phyloP scores from a whole-genome alignment of 2,888 invertebrate species.

The Scaptodrosophila latifasciaeformis region DNA sequence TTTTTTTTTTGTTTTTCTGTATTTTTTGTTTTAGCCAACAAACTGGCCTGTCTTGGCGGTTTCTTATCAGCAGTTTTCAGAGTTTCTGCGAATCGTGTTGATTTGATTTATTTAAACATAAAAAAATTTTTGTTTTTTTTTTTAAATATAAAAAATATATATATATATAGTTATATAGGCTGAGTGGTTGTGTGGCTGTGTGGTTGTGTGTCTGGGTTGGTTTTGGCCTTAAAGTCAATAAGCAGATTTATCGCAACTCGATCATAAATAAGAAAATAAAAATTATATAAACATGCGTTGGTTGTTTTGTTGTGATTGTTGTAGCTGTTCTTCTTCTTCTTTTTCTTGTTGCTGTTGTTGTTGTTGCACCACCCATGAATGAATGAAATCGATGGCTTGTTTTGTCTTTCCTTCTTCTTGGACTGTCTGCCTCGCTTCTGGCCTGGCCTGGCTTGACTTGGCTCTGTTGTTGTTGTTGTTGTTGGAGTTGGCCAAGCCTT shows the following conservation, averaged over 20 bases:
- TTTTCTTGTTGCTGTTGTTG: not conserved
- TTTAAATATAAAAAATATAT: slow-evolving; percentile 12
- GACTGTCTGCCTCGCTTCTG: not conserved
- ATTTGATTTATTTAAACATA: slow-evolving; percentile 64
- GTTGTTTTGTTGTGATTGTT: slow-evolving; percentile 3
- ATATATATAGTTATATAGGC: no score
- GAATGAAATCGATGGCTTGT: slow-evolving; percentile 6
- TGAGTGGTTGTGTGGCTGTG: no score
- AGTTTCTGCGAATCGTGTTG: slow-evolving; percentile 69
- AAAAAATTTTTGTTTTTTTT: no score
- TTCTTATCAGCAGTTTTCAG: slow-evolving; percentile 46
- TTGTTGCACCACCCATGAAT: slow-evolving; percentile 34
- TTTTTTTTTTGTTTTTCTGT: not conserved
- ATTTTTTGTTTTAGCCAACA: not conserved
- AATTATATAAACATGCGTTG: slow-evolving; percentile 63
- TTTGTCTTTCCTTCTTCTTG: not conserved
- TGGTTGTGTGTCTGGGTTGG: not conserved
- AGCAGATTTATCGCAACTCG: slow-evolving; percentile 56
- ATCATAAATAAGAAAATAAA: slow-evolving; percentile 70
- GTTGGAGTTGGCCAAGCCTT: not conserved
- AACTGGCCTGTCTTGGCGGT: no score
- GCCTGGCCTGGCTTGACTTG: not conserved
- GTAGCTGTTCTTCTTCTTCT: no score
- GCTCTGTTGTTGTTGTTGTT: slow-evolving; percentile 1
- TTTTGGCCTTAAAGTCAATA: slow-evolving; percentile 6